Base-by-base conservation (phyloP, 2,888 invertebrate genomes). In the Phortica okadai region DNA sequence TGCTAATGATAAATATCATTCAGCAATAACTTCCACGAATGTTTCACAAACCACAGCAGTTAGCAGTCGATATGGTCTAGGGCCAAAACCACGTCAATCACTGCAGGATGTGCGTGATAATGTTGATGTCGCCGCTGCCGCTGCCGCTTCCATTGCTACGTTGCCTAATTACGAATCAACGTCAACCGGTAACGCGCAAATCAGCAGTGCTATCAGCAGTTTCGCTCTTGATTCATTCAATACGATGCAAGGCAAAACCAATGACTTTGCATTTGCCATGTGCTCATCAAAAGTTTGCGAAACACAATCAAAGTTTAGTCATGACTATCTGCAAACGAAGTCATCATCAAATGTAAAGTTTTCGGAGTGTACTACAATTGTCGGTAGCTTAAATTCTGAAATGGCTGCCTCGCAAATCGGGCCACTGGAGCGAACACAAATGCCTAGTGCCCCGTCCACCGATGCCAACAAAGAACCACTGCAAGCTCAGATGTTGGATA, bases 201-300 rank as follows among this genome's bases (percentile, higher is more conserved):
- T 69, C 42, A 86, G 83, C 74, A 87, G 87, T 73, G 87, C 85
- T 2, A 85, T 87, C 16, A 82, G 79, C 10, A 84, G 85, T 79
- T 83, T 82, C 14, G 80, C 64, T 74, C 0, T 50, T 25, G 16
- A 69, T n/a, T 73, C 80, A 8, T 74, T 75, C 1, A 74, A 33
- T 1, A 81, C 81, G 6, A 74, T 80, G 7, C 74, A 76, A 1
- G 82, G 82, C 72, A 83, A 81, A 72, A 77, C 79, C 4, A 81
- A 76, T n/a, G 83, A 85, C 7, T 90, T 90, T 73, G 74, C 83
- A 67, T 90, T 90, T 0, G 81, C 82, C 8, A 76, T 85, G 0
- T 90, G 90, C 45, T 90, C 90, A 0, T 90, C 90, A 0, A 90
- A 87, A 74, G 87, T 90, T 77, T 80, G 80, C 41, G 83, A 84